These are phyloP conservation scores for Telenomus remus DNA, from an alignment of 1,140 invertebrate species.

Conservation along the genomic window DNA sequence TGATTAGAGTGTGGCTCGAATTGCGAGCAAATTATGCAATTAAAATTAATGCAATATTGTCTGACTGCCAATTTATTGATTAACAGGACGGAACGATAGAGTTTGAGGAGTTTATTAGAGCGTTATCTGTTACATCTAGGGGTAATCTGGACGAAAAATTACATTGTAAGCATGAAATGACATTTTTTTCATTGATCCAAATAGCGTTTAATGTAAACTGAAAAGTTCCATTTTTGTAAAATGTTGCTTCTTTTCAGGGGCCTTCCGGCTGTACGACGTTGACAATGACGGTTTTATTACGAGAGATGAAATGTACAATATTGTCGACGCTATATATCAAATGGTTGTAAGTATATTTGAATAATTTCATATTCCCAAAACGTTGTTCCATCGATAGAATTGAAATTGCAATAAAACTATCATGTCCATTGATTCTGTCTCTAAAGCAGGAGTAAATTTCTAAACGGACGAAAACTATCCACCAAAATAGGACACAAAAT, in stretches of 20 bases:
- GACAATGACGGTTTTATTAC: slow-evolving; percentile 99
- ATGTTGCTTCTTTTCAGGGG: slow-evolving; percentile 90
- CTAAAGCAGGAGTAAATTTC: too few species aligned
- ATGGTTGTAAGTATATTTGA: slow-evolving; percentile 91
- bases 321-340: slow-evolving; percentile 98
- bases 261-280: slow-evolving; percentile 96
- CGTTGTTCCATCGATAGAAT: background rate
- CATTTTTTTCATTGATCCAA: background rate
- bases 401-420: background rate
- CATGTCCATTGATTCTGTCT: too few species aligned
- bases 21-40: slow-evolving; percentile 4
- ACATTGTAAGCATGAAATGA: slow-evolving; percentile 94
- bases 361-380: background rate
- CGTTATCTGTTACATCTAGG: slow-evolving; percentile 95
- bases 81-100: slow-evolving; percentile 95
- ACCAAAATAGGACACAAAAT: too few species aligned
- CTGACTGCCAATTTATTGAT: slow-evolving; percentile 7
- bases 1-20: too few species aligned
- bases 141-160: slow-evolving; percentile 97
- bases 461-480: too few species aligned
- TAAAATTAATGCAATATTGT: background rate
- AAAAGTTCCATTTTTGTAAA: too few species aligned
- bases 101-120: slow-evolving; percentile 98
- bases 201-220: too few species aligned
- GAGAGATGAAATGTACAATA: slow-evolving; percentile 98